Base-by-base conservation (phyloP, 2,113 vertebrate genomes). In the Gorsachius goisagi region DNA sequence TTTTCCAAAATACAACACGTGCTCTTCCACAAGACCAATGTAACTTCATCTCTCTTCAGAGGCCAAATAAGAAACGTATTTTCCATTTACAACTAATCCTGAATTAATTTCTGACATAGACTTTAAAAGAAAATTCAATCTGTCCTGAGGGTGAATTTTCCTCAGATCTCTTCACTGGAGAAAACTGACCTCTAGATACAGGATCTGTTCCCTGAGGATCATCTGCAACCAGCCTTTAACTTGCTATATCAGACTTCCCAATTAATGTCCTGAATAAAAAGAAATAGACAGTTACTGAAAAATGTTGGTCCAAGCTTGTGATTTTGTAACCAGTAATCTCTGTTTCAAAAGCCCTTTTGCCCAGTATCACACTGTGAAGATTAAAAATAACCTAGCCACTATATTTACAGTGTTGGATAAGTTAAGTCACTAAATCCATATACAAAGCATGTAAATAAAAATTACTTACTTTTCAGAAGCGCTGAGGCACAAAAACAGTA, bases 381-480 rank as follows among this genome's bases (percentile, higher is more conserved):
- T 58, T 87, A 85, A 91, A 96, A 93, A 93, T 94, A 95, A 64
- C 47, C 27, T 23, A 78, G 23, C 21, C 41, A 88, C 66, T 82
- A 49, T 73, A 91, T 93, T 93, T 95, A 68, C 33, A 23, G 41
- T 32, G 28, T 63, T 71, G 59, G 67, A 63, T 69, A 85, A 80
- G 62, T 41, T 56, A 81, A 75, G 73, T 82, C 39, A 45, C 35
- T 85, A 92, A 90, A 95, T 75, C 62, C 21, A 53, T 6, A 20
- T 58, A 85, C 90, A 94, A 92, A 91, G 49, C 50, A 59, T 30
- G 23, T 59, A 77, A 79, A 91, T 35, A 96, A 89, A 87, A 93
- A 53, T 20, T 0, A 44, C 13, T 92, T 19, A 62, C 14, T 85
- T 81, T 90, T 66, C 41, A 78, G 76, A 88, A 87, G 60, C 1